These are phyloP conservation scores for Trididemnum clinides DNA, from an alignment of 23 tunicate species.

Conservation along the genomic window DNA sequence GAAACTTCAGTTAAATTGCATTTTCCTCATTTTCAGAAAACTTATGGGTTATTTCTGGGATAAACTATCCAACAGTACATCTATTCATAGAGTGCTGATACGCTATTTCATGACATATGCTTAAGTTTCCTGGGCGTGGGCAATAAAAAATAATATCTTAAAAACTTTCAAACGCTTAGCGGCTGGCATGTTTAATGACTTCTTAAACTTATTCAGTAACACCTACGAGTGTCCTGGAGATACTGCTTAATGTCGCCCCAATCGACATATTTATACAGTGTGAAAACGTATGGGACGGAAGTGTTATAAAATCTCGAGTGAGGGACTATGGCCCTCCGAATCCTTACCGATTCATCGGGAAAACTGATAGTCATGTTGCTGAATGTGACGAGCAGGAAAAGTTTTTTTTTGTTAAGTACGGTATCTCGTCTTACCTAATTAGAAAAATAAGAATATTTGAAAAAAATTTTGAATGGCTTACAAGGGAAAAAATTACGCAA, in stretches of 20 bases:
- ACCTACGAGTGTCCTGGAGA: no score
- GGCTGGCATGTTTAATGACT: no score
- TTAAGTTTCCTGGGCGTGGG: no score
- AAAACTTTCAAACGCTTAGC: no score
- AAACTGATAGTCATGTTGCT: neutral
- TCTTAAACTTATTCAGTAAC: no score
- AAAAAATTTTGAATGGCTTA: neutral
- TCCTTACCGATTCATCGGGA: neutral
- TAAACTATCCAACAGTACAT: no score
- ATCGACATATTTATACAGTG: neutral
- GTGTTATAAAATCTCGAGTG: neutral
- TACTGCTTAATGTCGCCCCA: neutral
- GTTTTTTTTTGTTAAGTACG: neutral
- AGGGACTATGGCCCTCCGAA: neutral
- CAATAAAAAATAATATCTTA: no score
- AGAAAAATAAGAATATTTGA: neutral
- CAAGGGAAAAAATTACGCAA: neutral
- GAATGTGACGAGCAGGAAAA: neutral
- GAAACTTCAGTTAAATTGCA: no score
- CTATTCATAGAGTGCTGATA: no score
- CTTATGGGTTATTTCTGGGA: no score
- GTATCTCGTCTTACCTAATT: neutral
- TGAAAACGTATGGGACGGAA: neutral
- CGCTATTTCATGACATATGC: no score
- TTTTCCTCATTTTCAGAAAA: no score